Evolutionary conservation across 2,113 vertebrate species (phyloP), one percentile per base, ranked within the genome.

Genomic region (Peromyscus leucopus): DNA sequence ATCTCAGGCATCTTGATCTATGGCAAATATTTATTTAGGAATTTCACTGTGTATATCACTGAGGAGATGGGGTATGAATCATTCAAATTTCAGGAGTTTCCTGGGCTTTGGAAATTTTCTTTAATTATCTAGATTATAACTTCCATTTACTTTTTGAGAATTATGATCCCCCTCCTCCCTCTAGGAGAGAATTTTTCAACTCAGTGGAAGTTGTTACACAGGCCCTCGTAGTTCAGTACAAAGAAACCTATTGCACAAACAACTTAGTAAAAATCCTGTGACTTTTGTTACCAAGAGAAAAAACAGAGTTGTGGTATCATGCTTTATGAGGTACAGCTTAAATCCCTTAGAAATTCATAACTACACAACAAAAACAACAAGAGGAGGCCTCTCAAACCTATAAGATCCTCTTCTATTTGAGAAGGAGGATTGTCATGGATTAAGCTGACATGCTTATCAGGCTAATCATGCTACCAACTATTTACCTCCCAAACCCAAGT

Each of bases 281-380:
- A 72, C 76, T 42, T 71, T 75, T 86, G 17, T 67, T 90, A 96
- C 51, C 39, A 59, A 93, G 24, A 92, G 28, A 96, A 91, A 96
- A 96, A 90, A 90, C 31, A 93, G 5, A 75, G 9, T 39, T 84
- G 24, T 28, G 15, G 59, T 3, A n/a, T 94, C 4, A 10, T 39
- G 28, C 55, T 76, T 95, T 57, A 0, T 42, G 76, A 10, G 21
- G 11, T 75, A 89, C 67, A 95, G 21, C 16, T 78, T 61, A 2
- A 11, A 42, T 71, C 26, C 42, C 39, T 87, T 0, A 12, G 33
- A 91, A 79, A 61, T 24, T 15, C 1, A 16, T 33, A 67, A 46
- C 36, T n/a, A 11, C 15, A n/a, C 48, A 83, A 69, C 19, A 51
- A 16, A 33, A 74, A n/a, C 5, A 17, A 16, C 6, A 74, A 89